Base-by-base conservation (phyloP, 2,888 invertebrate species). In the Noctua pronuba region DNA sequence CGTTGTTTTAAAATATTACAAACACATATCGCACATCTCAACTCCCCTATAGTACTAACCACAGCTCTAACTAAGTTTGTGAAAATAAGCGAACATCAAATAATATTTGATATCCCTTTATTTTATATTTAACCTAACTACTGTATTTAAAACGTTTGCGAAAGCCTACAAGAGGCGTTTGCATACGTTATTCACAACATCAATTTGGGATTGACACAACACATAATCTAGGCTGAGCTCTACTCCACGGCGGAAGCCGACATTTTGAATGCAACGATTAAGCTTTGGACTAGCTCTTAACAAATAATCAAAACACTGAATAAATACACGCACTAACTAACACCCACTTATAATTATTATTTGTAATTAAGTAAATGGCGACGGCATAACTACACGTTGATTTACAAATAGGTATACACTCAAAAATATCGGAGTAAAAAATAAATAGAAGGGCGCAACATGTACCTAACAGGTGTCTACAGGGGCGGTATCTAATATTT, bases 381-480 rank as follows among this genome's bases (percentile, higher is more conserved):
- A 46, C 21, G n/a, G 35, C 8, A 16, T 11, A 62, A 67, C 46
- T 71, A 77, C 24, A 67, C 31, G 21, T 55, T 71, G 1, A 67
- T 24, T 60, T 67, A 41, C 11, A 35, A 55, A 80, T 2, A 55
- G 0, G 1, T 44, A 52, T 28, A 55, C 38, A 69, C 44, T 35
- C 31, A 65, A 38, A 28, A 60, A 58, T 11, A 68, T 18, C 41
- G 7, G 5, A 46, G 18, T 7, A 18, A 31, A 75, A 38, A 21
- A 38, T 35, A 35, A 41, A 41, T 52, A 49, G 55, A 70, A 46
- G 49, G 73, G 68, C 80, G 86, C 75, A 79, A 86, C 82, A 90
- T 82, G 92, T 93, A 62, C 49, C 24, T 24, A 92, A 93, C 92
- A 92, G 92, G 92, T 92, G 91, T 86, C 79, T 71, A 65, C 58